These are phyloP conservation scores for Scomber japonicus DNA, from an alignment of 2,113 vertebrate genomes.

Conservation along the genomic window DNA sequence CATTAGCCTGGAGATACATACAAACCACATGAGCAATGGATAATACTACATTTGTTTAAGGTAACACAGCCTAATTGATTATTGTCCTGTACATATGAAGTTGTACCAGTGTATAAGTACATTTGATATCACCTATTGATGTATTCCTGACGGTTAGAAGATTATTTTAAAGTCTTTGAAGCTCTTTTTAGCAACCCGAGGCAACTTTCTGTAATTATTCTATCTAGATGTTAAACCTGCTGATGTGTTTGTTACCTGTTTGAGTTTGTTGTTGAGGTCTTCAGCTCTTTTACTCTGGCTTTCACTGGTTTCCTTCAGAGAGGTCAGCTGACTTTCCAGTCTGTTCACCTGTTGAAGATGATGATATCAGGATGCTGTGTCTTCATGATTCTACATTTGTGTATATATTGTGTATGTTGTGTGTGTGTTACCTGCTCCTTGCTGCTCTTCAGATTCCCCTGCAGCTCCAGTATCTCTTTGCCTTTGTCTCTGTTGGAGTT, in stretches of 20 bases:
- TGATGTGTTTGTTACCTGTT: slow-evolving; percentile 85
- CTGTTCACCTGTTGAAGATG: slow-evolving; percentile 84
- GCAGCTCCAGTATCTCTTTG: slow-evolving; percentile 92
- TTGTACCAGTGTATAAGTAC: no score
- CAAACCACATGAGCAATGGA: not conserved
- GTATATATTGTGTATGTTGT: not conserved
- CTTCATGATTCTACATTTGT: not conserved
- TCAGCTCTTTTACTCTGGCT: slow-evolving; percentile 91
- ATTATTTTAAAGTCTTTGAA: not conserved
- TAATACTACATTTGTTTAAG: not conserved
- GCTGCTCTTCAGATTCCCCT: slow-evolving; percentile 89
- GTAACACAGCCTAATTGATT: not conserved
- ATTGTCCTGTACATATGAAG: not conserved
- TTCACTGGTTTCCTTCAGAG: slow-evolving; percentile 89
- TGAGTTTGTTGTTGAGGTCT: slow-evolving; percentile 92
- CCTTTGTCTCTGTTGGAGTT: slow-evolving; percentile 90
- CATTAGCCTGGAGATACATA: slow-evolving; percentile 87
- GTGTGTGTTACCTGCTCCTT: slow-evolving; percentile 89
- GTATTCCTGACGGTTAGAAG: no score
- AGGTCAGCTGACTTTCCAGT: slow-evolving; percentile 89
- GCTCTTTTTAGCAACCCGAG: no score
- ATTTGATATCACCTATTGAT: no score
- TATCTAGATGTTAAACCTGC: not conserved
- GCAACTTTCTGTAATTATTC: not conserved
- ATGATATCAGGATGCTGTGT: not conserved